A percentile compares a stretch with the other conserved stretches of the same genome.
These are phyloP conservation scores for Sycobia sp. DNA, from an alignment of 1,140 invertebrate species.

Conservation along the genomic window DNA sequence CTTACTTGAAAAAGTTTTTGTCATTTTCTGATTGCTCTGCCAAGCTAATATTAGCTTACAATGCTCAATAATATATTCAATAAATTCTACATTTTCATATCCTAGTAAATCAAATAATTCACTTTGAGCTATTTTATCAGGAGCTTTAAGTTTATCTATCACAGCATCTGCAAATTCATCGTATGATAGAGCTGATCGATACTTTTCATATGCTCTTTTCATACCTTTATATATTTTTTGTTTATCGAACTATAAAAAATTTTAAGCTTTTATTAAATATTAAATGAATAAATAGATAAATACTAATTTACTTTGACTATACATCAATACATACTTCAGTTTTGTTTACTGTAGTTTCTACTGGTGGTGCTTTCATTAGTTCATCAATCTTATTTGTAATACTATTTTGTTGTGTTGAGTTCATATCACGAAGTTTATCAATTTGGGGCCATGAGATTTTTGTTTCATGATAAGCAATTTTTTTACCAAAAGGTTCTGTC, in stretches of 20 bases:
- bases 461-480: constrained; percentile 44
- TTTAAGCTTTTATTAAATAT: neutral
- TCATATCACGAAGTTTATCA: constrained; percentile 46
- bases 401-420: constrained; percentile 28
- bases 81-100: constrained; percentile 86
- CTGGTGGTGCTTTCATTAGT: constrained; percentile 47
- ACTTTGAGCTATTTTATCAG: constrained; percentile 79
- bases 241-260: constrained; percentile 64
- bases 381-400: constrained; percentile 37
- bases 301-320: constrained; percentile 10
- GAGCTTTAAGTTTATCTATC: constrained; percentile 66
- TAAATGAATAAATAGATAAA: neutral
- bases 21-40: constrained; percentile 47
- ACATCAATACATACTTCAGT: constrained; percentile 52
- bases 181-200: constrained; percentile 59
- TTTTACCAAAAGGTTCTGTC: constrained; percentile 41
- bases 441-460: constrained; percentile 48
- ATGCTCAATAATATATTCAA: constrained; percentile 78
- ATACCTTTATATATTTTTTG: constrained; percentile 65
- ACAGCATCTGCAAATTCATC: constrained; percentile 68
- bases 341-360: constrained; percentile 42
- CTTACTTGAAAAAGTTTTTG: constrained; percentile 43
- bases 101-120: constrained; percentile 88
- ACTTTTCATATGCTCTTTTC: constrained; percentile 60
- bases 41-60: constrained; percentile 64